Percentiles rank a stretch among this genome's conserved stretches.
These are phyloP conservation scores for Eupeodes latifasciatus DNA, from an alignment of 2,888 invertebrate genomes.

Conservation along the genomic window DNA sequence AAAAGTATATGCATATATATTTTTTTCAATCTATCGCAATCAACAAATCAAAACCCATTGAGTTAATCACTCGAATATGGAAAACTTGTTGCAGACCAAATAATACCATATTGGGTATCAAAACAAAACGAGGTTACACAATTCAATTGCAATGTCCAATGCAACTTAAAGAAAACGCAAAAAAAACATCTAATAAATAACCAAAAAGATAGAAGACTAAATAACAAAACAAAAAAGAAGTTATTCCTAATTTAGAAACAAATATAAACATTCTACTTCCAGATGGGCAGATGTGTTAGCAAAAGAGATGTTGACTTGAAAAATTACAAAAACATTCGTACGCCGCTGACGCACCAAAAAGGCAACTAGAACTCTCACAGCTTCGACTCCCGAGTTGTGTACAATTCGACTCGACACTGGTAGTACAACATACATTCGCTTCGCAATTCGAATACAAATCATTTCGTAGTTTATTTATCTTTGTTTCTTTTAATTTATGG, in stretches of 20 bases:
- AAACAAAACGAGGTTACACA: slow-evolving; percentile 70
- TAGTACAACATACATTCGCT: slow-evolving; percentile 1
- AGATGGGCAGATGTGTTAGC: slow-evolving; percentile 61
- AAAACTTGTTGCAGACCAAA: slow-evolving; percentile 54
- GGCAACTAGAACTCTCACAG: slow-evolving; percentile 65
- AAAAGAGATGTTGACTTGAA: slow-evolving; percentile 28
- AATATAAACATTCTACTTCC: slow-evolving; percentile 65
- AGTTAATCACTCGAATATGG: slow-evolving; percentile 29
- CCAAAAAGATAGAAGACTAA: slow-evolving; percentile 13
- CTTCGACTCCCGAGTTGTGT: not conserved
- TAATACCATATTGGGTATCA: slow-evolving; percentile 66
- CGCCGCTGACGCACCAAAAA: slow-evolving; percentile 32
- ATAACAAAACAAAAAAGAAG: slow-evolving; percentile 76
- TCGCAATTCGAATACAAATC: slow-evolving; percentile 54
- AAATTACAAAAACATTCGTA: not conserved
- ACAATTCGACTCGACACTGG: not conserved
- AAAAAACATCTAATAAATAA: not conserved
- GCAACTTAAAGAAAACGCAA: slow-evolving; percentile 19
- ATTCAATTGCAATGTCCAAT: slow-evolving; percentile 45
- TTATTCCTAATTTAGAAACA: slow-evolving; percentile 67
- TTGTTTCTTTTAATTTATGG: slow-evolving; percentile 49
- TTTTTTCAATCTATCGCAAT: not conserved
- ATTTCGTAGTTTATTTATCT: slow-evolving; percentile 51
- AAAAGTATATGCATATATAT: not conserved
- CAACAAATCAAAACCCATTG: not conserved